These are phyloP conservation scores for Vireo griseus DNA, from an alignment of 2,797 vertebrate genomes.

Conservation along the genomic window DNA sequence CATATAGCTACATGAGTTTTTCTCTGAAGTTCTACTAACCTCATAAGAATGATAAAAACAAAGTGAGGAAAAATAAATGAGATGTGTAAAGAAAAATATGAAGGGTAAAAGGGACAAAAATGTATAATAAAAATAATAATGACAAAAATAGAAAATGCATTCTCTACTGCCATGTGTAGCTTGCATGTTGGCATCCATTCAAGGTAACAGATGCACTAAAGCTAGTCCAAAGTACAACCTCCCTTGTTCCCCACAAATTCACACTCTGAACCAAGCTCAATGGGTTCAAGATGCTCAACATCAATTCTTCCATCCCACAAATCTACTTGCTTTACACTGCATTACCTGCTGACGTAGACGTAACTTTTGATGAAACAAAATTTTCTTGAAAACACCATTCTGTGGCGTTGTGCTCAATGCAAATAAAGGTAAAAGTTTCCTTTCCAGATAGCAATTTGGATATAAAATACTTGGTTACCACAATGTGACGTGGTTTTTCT, in stretches of 20 bases:
- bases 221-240: neutral
- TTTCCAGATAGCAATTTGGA: neutral
- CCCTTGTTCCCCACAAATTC: neutral
- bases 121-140: neutral
- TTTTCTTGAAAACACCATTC: neutral
- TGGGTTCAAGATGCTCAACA: neutral
- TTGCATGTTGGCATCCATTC: neutral
- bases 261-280: neutral
- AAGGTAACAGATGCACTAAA: neutral
- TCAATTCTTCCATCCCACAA: neutral
- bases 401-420: neutral
- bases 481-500: neutral
- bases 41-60: neutral
- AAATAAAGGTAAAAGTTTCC: neutral
- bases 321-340: accelerated
- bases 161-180: neutral
- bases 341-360: neutral
- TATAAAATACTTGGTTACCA: neutral
- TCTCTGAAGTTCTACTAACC: neutral
- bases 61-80: neutral
- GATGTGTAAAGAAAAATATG: neutral
- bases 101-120: neutral
- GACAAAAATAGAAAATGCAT: neutral
- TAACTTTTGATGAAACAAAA: neutral
- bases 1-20: neutral